These are phyloP conservation scores for Bettongia penicillata DNA, from an alignment of 2,113 vertebrate genomes.

Conservation along the genomic window DNA sequence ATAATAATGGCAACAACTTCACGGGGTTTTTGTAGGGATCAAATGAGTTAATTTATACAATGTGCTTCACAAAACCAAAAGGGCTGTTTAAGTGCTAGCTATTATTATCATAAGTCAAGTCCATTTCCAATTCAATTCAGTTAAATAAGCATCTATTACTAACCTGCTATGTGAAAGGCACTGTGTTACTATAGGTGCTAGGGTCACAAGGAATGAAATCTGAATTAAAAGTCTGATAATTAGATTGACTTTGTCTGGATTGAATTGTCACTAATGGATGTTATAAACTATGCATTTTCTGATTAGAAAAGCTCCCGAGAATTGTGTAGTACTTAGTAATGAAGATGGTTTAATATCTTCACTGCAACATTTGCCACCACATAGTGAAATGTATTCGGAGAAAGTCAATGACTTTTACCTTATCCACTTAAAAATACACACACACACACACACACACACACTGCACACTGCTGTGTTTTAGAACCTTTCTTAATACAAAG, in stretches of 20 bases:
- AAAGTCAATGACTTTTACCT: not conserved
- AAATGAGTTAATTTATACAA: not conserved
- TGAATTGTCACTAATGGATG: not conserved
- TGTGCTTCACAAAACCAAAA: not conserved
- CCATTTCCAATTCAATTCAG: not conserved
- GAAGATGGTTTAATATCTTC: not conserved
- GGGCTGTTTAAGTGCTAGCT: no score
- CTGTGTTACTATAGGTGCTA: not conserved
- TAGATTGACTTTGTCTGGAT: not conserved
- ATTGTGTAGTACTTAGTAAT: not conserved
- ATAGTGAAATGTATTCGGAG: accelerated
- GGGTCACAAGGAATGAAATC: not conserved
- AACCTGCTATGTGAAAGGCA: not conserved
- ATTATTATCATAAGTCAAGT: not conserved
- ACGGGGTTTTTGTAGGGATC: not conserved
- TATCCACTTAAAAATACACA: not conserved
- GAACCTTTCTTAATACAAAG: not conserved
- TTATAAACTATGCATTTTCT: not conserved
- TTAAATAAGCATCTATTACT: not conserved
- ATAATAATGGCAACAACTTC: not conserved
- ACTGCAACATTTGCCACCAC: not conserved
- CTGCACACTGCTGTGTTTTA: not conserved
- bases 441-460: not conserved
- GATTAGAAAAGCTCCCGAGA: conserved; percentile 19
- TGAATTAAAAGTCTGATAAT: not conserved